These are phyloP conservation scores for Enoplosus armatus DNA, from an alignment of 2,797 vertebrate genomes.

Conservation along the genomic window DNA sequence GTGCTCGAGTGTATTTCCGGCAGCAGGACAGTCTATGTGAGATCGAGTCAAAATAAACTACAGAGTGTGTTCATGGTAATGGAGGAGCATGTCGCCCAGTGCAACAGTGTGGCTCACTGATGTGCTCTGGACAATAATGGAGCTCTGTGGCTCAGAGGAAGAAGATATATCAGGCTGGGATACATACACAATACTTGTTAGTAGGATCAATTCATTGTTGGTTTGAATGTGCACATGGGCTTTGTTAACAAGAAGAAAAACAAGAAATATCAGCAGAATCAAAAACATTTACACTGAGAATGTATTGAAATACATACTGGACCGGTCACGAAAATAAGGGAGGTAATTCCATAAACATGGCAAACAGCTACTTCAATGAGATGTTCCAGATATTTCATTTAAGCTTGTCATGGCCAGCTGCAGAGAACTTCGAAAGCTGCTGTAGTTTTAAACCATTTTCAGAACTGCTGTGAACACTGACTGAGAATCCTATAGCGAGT, in stretches of 20 bases:
- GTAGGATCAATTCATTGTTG: neutral
- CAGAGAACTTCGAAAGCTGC: neutral
- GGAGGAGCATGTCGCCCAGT: neutral
- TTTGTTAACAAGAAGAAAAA: neutral
- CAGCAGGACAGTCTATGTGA: neutral
- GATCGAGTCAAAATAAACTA: neutral
- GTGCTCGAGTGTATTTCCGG: neutral
- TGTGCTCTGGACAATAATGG: neutral
- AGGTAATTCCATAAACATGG: neutral
- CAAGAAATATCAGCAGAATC: neutral
- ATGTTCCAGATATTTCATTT: neutral
- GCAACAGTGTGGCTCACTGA: neutral
- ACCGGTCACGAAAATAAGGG: neutral
- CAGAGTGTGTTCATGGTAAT: neutral
- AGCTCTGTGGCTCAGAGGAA: neutral
- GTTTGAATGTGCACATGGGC: neutral
- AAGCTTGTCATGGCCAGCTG: too few relatives aligned
- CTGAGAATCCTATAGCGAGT: neutral
- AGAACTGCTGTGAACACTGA: neutral
- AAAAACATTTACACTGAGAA: neutral
- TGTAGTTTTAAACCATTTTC: neutral
- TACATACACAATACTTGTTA: neutral
- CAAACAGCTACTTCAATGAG: neutral
- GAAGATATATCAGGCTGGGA: neutral
- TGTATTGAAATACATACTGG: neutral